Conservation (phyloP, 2,797 vertebrate species). For the Carcharodon carcharias region DNA sequence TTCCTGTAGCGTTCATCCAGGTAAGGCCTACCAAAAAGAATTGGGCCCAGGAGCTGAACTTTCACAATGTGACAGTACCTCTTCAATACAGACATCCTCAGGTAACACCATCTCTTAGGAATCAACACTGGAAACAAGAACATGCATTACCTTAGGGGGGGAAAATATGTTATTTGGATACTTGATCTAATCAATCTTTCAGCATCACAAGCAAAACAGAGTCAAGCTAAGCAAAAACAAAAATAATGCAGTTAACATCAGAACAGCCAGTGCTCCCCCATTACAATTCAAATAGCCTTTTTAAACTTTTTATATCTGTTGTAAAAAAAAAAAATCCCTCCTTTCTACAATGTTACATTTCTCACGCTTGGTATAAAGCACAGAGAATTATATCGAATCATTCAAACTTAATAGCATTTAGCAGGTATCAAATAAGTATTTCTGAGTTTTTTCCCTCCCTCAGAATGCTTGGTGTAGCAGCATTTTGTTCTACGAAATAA, state of each 20-base stretch:
- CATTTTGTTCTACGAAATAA: background rate
- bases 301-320: background rate
- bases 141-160: background rate
- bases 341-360: background rate
- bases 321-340: background rate
- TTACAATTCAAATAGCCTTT: background rate
- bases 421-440: background rate
- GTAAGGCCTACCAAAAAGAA: conserved; percentile 20
- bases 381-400: background rate
- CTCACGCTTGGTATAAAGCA: background rate
- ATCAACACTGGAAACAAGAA: conserved; percentile 26
- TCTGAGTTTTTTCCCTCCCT: background rate
- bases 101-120: conserved; percentile 20
- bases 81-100: conserved; percentile 33
- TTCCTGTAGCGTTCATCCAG: background rate
- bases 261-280: background rate
- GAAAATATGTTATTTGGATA: background rate
- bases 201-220: background rate
- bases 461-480: background rate
- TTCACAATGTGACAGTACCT: conserved; percentile 25
- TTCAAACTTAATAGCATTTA: background rate
- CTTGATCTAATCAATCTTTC: background rate
- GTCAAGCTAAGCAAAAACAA: background rate
- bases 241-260: background rate
- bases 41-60: conserved; percentile 25